Conservation (phyloP, 1,140 invertebrate species). For the Melanaphis sacchari region DNA sequence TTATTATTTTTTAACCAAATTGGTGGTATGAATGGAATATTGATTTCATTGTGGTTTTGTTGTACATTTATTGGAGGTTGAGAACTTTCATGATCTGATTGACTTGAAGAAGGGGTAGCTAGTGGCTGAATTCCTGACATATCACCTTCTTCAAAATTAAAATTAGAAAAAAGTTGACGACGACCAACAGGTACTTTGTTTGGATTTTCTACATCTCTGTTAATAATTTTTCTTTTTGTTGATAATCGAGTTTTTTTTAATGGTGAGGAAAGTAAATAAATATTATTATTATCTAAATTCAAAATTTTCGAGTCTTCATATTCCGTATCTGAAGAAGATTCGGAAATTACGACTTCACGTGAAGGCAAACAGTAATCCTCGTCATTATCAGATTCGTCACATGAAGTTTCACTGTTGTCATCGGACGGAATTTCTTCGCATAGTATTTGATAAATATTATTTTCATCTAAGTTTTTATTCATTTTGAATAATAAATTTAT, state of each 20-base stretch:
- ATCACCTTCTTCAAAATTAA: not conserved
- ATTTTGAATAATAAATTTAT: not conserved
- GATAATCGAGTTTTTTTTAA: not conserved
- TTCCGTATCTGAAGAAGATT: not conserved
- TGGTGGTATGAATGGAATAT: not conserved
- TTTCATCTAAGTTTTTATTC: not conserved
- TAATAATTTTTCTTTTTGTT: not conserved
- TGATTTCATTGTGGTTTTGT: not conserved
- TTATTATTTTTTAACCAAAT: constrained; percentile 1
- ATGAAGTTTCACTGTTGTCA: not conserved
- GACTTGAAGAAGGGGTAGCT: not conserved
- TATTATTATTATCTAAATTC: not conserved
- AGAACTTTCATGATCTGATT: no score
- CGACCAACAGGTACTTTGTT: not conserved
- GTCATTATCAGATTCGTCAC: not conserved
- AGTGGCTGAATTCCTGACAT: not conserved
- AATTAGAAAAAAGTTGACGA: not conserved
- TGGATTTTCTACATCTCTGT: not conserved
- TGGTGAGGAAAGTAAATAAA: not conserved
- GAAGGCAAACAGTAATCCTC: not conserved
- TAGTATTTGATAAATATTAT: not conserved
- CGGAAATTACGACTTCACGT: not conserved
- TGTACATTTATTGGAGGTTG: not conserved
- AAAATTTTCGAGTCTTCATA: not conserved
- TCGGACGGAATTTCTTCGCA: not conserved